phyloP scores from a whole-genome alignment of 2,113 vertebrate species.

The Falco punctatus region DNA sequence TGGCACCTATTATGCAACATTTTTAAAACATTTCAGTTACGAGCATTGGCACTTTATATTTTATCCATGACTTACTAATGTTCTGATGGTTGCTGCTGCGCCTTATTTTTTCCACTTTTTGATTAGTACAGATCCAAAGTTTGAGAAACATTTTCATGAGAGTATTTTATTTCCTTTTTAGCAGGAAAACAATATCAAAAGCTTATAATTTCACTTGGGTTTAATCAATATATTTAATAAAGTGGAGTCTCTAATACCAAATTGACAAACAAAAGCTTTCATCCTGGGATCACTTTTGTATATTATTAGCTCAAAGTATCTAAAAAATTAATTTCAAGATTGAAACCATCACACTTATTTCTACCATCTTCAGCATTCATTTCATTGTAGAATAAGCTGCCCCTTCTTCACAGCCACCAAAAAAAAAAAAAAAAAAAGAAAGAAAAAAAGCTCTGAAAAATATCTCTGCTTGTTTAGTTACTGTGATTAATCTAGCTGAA shows the following conservation, averaged over 20 bases:
- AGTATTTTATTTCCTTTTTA: not conserved
- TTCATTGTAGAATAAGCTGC: not conserved
- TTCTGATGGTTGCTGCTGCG: not conserved
- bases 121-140: not conserved
- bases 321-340: not conserved
- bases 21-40: not conserved
- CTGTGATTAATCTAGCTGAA: constrained; percentile 66
- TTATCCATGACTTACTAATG: not conserved
- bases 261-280: not conserved
- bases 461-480: constrained; percentile 64
- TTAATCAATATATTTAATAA: not conserved
- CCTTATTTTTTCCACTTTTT: not conserved
- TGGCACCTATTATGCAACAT: not conserved
- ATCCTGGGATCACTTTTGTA: not conserved
- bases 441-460: constrained; percentile 28
- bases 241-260: not conserved
- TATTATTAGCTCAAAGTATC: not conserved
- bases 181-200: not conserved
- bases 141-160: not conserved
- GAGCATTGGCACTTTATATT: not conserved
- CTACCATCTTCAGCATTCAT: not conserved
- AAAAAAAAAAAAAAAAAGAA: not conserved
- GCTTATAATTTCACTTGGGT: not conserved
- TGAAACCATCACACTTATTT: not conserved
- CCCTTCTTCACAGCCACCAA: not conserved